A percentile compares a stretch with the other conserved stretches of the same genome.
phyloP scores from a whole-genome alignment of 2,113 vertebrate species.

The Myiagra hebetior region DNA sequence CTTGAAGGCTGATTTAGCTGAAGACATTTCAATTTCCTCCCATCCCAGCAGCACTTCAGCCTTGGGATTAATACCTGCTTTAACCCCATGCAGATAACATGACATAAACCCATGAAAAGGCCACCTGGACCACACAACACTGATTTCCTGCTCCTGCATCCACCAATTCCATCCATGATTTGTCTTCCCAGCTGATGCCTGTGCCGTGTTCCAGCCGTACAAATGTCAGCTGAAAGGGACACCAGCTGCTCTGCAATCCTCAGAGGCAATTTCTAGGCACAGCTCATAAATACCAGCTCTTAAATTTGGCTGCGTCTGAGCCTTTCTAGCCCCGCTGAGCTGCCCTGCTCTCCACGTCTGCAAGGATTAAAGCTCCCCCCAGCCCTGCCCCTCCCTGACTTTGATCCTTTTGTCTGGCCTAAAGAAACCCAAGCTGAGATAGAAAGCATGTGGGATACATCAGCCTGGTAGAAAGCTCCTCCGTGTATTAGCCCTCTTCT shows the following conservation, averaged over 20 bases:
- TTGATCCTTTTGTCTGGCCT: constrained; percentile 28
- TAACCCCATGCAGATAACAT: accelerated
- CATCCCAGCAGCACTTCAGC: background rate
- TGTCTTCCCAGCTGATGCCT: background rate
- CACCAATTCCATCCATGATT: background rate
- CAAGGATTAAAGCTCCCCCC: background rate
- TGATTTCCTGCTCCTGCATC: background rate
- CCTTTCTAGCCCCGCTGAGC: background rate
- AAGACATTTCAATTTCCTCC: background rate
- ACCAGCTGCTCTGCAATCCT: constrained; percentile 9
- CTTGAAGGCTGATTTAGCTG: background rate
- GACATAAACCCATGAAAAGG: background rate
- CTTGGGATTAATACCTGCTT: background rate
- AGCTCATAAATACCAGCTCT: background rate
- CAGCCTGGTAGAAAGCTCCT: constrained; percentile 37
- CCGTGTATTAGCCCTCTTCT: constrained; percentile 7
- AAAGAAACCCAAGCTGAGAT: constrained; percentile 13
- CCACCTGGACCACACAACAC: background rate
- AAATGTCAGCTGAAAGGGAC: background rate
- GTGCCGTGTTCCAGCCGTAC: background rate
- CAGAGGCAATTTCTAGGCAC: background rate
- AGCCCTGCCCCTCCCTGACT: background rate
- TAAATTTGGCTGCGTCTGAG: background rate
- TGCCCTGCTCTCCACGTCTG: background rate
- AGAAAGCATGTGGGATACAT: constrained; percentile 45